Conservation (phyloP, 2,797 vertebrate genomes). For the Diplodus sargus region DNA sequence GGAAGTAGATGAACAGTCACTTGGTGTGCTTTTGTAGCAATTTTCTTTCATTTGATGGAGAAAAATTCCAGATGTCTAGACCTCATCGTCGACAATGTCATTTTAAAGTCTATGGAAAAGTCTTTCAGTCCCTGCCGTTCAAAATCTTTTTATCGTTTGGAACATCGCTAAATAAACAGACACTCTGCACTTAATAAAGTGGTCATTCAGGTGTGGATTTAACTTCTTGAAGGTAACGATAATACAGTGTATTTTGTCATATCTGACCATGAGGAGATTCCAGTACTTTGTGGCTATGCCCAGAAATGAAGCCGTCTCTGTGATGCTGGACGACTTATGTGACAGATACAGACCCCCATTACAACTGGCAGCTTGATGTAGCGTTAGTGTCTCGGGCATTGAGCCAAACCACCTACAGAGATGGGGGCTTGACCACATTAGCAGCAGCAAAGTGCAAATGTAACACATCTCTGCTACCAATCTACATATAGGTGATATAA, state of each 20-base stretch:
- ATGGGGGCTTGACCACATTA: constrained; percentile 22
- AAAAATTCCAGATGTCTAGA: constrained; percentile 39
- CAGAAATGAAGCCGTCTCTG: constrained; percentile 33
- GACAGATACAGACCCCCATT: constrained; percentile 38
- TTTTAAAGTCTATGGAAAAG: constrained; percentile 33
- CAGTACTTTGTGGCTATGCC: background rate
- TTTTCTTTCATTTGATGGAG: constrained; percentile 30
- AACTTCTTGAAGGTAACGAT: constrained; percentile 3
- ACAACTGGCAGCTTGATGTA: constrained; percentile 36
- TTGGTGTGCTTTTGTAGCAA: constrained; percentile 32
- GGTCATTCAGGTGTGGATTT: constrained; percentile 22
- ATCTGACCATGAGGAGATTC: constrained; percentile 16
- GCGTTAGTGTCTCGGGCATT: constrained; percentile 27
- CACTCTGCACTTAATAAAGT: constrained; percentile 9
- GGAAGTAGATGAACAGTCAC: constrained; percentile 35
- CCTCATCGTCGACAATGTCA: constrained; percentile 7
- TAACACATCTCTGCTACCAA: constrained; percentile 31
- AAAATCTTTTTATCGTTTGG: constrained; percentile 25
- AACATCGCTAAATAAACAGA: constrained; percentile 31
- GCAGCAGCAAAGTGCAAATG: constrained; percentile 37
- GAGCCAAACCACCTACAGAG: constrained; percentile 51
- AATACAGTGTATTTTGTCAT: constrained; percentile 9
- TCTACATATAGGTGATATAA: background rate
- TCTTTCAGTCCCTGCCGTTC: constrained; percentile 22
- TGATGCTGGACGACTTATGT: constrained; percentile 38